Conservation (phyloP, 2,888 invertebrate species). For the Nephrotoma appendiculata region DNA sequence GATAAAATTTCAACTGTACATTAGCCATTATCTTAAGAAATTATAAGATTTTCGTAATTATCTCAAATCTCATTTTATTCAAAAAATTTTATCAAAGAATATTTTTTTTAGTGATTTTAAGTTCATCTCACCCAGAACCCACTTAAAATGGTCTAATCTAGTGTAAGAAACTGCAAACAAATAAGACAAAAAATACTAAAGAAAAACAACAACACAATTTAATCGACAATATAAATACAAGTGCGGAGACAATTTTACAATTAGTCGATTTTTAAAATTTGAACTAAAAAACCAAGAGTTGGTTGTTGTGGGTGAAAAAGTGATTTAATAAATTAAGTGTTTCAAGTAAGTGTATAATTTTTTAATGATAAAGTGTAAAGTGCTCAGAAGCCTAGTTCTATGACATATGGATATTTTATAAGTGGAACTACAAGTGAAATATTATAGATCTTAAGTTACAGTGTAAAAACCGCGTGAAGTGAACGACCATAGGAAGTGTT, state of each 20-base stretch:
- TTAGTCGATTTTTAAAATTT: neutral
- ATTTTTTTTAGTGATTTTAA: neutral
- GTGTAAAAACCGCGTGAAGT: too few species aligned
- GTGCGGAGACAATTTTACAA: neutral
- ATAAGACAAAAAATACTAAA: neutral
- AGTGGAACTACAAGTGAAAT: neutral
- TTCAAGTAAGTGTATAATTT: too few species aligned
- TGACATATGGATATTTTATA: neutral
- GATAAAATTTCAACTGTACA: too few species aligned
- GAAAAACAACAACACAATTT: neutral
- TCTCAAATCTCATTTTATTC: neutral
- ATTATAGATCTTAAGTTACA: neutral
- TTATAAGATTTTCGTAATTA: neutral
- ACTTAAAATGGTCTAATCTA: neutral
- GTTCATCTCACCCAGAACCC: neutral
- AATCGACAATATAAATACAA: neutral
- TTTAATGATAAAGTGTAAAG: too few species aligned
- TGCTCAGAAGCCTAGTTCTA: too few species aligned
- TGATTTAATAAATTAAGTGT: too few species aligned
- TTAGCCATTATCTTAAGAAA: too few species aligned
- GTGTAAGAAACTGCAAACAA: neutral
- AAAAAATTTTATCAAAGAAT: neutral
- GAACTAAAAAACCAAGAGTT: neutral
- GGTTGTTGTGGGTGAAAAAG: neutral
- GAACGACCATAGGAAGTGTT: neutral